These are phyloP conservation scores for Amphiprion ocellaris DNA, from an alignment of 2,113 vertebrate genomes.

Conservation along the genomic window DNA sequence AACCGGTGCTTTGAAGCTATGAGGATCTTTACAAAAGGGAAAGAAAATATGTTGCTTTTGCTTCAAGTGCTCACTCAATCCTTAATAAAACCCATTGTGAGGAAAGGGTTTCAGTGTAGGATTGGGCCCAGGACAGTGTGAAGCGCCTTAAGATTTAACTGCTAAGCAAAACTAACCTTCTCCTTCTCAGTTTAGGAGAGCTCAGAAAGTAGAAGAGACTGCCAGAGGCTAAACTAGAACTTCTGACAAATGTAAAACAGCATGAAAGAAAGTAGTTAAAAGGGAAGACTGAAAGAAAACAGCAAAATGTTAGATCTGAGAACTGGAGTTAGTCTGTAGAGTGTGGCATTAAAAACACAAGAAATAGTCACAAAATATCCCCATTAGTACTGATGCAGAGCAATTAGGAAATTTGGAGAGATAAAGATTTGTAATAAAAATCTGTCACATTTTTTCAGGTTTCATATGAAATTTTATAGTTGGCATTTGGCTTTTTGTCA, in stretches of 20 bases:
- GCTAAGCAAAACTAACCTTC: conserved; percentile 82
- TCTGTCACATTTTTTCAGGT: no score
- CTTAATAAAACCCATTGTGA: conserved; percentile 41
- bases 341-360: no score
- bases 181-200: conserved; percentile 83
- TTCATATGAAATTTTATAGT: no score
- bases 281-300: conserved; percentile 49
- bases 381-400: background rate
- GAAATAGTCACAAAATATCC: no score
- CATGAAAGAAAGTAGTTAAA: conserved; percentile 51
- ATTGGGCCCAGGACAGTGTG: conserved; percentile 27
- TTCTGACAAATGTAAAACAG: conserved; percentile 76
- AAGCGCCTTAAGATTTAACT: conserved; percentile 33
- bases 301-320: conserved; percentile 54
- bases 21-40: conserved; percentile 2
- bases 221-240: conserved; percentile 84
- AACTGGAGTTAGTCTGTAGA: conserved; percentile 8
- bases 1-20: conserved; percentile 7
- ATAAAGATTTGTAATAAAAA: no score
- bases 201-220: conserved; percentile 83
- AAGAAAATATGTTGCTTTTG: conserved; percentile 4
- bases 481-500: no score
- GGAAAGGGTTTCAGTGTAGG: conserved; percentile 45
- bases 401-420: no score
- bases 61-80: conserved; percentile 36